Percentiles rank a stretch among this genome's conserved stretches.
phyloP scores from a whole-genome alignment of 92 coral and sea anemone species.

The Hydrozoanthus gracilis region DNA sequence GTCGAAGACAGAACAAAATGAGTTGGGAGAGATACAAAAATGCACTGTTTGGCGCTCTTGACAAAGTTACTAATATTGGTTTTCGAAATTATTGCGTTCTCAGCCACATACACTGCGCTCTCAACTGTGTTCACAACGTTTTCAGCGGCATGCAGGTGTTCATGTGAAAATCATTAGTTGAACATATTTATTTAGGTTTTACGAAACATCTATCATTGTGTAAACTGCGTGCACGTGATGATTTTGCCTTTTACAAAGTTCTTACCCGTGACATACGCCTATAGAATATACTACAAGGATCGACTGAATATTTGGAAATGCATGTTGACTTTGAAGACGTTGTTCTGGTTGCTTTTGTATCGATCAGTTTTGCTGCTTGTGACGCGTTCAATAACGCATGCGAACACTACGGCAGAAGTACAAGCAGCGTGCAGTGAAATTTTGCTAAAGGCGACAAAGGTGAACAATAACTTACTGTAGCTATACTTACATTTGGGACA shows the following conservation, averaged over 20 bases:
- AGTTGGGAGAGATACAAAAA: neutral
- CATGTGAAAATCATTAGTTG: neutral
- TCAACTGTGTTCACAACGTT: constrained; percentile 3
- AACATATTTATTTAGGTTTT: neutral
- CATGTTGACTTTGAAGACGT: neutral
- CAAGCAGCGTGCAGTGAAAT: neutral
- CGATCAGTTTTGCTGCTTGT: constrained; percentile 4
- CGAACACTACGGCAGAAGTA: neutral
- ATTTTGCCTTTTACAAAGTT: neutral
- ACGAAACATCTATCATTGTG: neutral
- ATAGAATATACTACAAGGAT: neutral
- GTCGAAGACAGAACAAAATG: neutral
- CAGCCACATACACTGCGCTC: neutral
- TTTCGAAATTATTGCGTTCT: neutral
- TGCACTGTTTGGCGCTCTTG: neutral
- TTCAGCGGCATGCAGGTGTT: neutral
- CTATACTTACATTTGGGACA: neutral
- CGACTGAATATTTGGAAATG: constrained; percentile 6
- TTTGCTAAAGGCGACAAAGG: neutral
- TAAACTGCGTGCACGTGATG: neutral
- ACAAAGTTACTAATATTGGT: neutral
- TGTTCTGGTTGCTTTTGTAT: constrained; percentile 2
- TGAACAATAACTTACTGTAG: neutral
- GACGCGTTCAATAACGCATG: neutral
- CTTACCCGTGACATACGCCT: neutral